A percentile compares a stretch with the other conserved stretches of the same genome.
Evolutionary conservation across 2,113 vertebrate species (phyloP).

Genomic region (Daboia siamensis): DNA sequence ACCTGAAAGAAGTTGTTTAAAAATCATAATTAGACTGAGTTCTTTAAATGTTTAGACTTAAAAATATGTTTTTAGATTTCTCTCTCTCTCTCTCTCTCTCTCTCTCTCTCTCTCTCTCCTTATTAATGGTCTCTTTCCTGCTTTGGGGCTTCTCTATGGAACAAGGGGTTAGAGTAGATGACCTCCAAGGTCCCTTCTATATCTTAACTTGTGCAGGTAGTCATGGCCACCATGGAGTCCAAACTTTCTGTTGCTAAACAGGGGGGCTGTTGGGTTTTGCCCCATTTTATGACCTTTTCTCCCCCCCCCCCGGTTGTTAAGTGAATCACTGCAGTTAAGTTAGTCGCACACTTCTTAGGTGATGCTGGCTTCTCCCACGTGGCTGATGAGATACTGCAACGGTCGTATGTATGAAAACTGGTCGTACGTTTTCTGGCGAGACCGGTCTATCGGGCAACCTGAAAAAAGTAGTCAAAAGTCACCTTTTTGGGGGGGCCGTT

Average conservation of each 20-base stretch:
- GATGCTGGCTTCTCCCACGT: background rate
- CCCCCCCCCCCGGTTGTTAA: background rate
- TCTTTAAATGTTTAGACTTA: too few relatives aligned
- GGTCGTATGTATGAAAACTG: background rate
- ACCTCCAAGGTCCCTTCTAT: background rate
- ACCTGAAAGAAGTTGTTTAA: background rate
- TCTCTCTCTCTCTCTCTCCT: too few relatives aligned
- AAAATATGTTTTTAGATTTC: background rate
- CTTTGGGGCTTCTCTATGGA: background rate
- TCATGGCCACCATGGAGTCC: background rate
- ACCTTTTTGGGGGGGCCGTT: fast-evolving
- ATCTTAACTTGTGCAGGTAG: background rate
- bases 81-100: background rate
- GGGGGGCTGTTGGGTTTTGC: background rate
- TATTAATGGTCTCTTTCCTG: background rate
- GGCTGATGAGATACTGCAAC: background rate
- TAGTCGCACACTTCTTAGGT: background rate
- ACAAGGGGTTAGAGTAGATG: background rate
- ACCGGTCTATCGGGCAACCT: too few relatives aligned
- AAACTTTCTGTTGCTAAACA: background rate
- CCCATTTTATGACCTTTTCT: background rate
- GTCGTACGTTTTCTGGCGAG: background rate
- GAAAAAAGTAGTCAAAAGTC: background rate
- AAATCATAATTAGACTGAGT: background rate
- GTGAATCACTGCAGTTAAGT: background rate